These are phyloP conservation scores for Zenarchopterus dispar DNA, from an alignment of 2,797 vertebrate species.

Conservation along the genomic window DNA sequence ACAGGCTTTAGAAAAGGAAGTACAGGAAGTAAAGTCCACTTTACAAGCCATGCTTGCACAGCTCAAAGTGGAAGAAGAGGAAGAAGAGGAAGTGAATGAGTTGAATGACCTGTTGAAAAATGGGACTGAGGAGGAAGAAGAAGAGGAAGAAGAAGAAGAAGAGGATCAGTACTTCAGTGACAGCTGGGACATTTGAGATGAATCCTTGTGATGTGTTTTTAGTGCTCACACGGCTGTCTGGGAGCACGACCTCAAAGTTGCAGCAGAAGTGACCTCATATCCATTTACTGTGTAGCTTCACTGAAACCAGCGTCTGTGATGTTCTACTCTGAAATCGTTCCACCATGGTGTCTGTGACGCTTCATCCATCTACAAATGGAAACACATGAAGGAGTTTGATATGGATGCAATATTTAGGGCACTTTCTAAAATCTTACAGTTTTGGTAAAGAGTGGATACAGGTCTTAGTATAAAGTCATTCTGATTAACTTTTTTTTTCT, in stretches of 20 bases:
- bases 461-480: too few species aligned
- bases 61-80: constrained; percentile 80
- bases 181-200: constrained; percentile 86
- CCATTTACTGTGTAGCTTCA: constrained; percentile 57
- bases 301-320: constrained; percentile 41
- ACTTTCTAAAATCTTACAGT: constrained; percentile 19
- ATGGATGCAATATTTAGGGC: constrained; percentile 26
- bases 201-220: constrained; percentile 49
- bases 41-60: constrained; percentile 86
- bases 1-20: constrained; percentile 88
- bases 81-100: constrained; percentile 56
- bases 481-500: too few species aligned
- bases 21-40: constrained; percentile 89
- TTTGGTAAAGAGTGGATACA: constrained; percentile 3
- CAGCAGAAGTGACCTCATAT: constrained; percentile 50
- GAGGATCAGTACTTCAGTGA: constrained; percentile 84
- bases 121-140: constrained; percentile 57
- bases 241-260: constrained; percentile 54
- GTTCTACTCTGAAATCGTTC: constrained; percentile 31
- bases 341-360: constrained; percentile 7
- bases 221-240: constrained; percentile 48
- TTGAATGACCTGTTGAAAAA: constrained; percentile 61
- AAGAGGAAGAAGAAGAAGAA: constrained; percentile 64
- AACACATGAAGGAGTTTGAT: constrained; percentile 26
- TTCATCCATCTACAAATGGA: constrained; percentile 8